These are phyloP conservation scores for Ctenoplectra terminalis DNA, from an alignment of 1,140 invertebrate species.

Conservation along the genomic window DNA sequence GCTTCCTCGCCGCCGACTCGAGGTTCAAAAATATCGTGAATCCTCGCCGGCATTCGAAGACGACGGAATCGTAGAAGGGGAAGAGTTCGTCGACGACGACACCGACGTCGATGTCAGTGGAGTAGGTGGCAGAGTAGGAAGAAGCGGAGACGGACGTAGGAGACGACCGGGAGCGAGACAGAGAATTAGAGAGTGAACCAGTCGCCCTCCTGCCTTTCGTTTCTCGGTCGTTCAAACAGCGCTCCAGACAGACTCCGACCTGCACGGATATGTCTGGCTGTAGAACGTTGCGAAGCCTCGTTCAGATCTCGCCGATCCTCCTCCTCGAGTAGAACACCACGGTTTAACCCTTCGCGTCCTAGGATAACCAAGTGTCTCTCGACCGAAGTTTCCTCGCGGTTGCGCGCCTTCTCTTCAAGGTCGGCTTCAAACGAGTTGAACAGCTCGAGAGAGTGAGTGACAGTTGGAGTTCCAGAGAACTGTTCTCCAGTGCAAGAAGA, in stretches of 20 bases:
- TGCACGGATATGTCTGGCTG: neutral
- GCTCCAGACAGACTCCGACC: conserved; percentile 30
- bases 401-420: too few species aligned
- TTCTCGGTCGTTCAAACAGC: conserved; percentile 63
- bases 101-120: conserved; percentile 39
- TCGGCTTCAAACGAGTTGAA: too few species aligned
- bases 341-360: neutral
- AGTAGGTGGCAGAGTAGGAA: conserved; percentile 39
- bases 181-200: conserved; percentile 57
- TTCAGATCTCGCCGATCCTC: neutral
- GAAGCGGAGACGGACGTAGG: conserved; percentile 42
- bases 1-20: neutral
- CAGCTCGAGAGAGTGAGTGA: neutral
- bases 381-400: neutral
- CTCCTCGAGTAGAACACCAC: neutral
- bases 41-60: conserved; percentile 19
- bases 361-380: neutral
- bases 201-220: conserved; percentile 63
- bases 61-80: conserved; percentile 31
- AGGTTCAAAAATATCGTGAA: conserved; percentile 52
- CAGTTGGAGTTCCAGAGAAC: neutral
- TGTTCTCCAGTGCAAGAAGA: too few species aligned
- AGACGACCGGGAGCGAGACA: conserved; percentile 30
- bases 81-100: conserved; percentile 40
- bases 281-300: neutral